phyloP scores from a whole-genome alignment of 2,113 vertebrate genomes.

The Lepidothrix coronata region DNA sequence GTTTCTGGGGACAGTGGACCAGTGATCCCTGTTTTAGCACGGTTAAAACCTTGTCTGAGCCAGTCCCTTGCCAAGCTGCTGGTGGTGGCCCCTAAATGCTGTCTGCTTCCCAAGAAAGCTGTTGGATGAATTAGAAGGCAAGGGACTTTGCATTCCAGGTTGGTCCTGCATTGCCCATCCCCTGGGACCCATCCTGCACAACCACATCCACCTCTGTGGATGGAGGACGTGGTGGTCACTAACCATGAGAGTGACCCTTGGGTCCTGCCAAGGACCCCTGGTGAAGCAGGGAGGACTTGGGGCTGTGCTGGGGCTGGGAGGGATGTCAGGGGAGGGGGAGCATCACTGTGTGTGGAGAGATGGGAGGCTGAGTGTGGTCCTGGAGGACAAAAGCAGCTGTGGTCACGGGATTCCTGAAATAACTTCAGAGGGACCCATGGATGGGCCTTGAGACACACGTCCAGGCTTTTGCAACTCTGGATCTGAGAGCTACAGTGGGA shows the following conservation, averaged over 20 bases:
- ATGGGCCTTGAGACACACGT: no score
- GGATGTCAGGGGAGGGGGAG: neutral
- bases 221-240: neutral
- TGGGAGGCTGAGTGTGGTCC: neutral
- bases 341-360: neutral
- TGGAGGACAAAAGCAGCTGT: neutral
- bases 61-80: neutral
- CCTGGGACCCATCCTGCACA: no score
- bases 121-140: neutral
- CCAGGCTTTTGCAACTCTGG: neutral
- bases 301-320: neutral
- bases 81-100: neutral
- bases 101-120: neutral
- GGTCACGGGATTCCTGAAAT: neutral
- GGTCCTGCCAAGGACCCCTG: neutral
- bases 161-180: neutral
- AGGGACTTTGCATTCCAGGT: neutral
- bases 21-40: neutral
- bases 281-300: fast-evolving
- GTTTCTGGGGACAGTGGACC: neutral
- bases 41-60: neutral
- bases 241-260: fast-evolving
- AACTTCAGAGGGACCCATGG: neutral
- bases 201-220: no score
- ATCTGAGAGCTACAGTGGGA: neutral